These are phyloP conservation scores for Leucopternis melanops DNA, from an alignment of 2,113 vertebrate genomes.

Conservation along the genomic window DNA sequence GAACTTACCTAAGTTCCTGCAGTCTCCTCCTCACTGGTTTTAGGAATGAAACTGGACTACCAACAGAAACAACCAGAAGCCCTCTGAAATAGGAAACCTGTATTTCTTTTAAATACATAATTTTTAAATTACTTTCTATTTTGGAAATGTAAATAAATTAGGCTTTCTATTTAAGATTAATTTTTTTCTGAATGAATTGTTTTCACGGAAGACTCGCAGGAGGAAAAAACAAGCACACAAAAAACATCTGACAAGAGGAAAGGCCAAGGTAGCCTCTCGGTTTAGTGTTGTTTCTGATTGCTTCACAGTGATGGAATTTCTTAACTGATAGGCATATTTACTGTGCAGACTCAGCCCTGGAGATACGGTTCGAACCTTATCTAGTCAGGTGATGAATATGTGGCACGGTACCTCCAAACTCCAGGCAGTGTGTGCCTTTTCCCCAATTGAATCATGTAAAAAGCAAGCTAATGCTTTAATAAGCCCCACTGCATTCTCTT, in stretches of 20 bases:
- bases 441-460: neutral
- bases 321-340: neutral
- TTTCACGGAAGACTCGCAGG: neutral
- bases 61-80: neutral
- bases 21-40: neutral
- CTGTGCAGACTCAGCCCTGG: neutral
- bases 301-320: neutral
- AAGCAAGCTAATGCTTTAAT: neutral
- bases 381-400: neutral
- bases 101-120: neutral
- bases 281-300: neutral
- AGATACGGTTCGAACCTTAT: accelerated
- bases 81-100: neutral
- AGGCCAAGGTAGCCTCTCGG: neutral
- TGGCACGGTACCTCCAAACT: neutral
- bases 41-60: neutral
- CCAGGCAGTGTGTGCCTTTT: neutral
- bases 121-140: neutral
- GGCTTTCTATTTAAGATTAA: neutral
- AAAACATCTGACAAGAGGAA: neutral
- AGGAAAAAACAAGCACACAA: neutral
- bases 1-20: no score
- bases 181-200: neutral
- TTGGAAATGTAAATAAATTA: neutral
- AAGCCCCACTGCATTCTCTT: neutral